Percentiles rank a stretch among this genome's conserved stretches.
phyloP scores from a whole-genome alignment of 30 jellyfish, hydroid and myxozoan species.

The Euphysa ruthae region DNA sequence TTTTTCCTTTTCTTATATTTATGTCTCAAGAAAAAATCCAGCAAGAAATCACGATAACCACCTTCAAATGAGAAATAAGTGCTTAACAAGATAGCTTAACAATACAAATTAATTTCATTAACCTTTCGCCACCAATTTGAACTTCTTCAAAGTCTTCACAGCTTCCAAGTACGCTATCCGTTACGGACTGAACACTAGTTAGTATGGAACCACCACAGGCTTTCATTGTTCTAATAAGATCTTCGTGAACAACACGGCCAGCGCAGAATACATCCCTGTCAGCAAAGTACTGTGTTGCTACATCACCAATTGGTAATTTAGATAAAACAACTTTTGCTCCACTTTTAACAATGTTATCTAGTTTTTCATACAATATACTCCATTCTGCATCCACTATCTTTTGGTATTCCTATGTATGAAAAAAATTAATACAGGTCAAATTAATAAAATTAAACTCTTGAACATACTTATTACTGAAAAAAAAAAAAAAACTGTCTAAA shows the following conservation, averaged over 20 bases:
- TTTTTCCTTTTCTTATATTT: too few species aligned
- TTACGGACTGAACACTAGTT: conserved; percentile 63
- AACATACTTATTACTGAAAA: too few species aligned
- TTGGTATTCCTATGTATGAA: conserved; percentile 74
- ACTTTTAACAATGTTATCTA: conserved; percentile 83
- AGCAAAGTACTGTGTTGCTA: conserved; percentile 98
- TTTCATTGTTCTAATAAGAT: conserved; percentile 82
- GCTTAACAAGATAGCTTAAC: too few species aligned
- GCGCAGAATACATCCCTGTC: conserved; percentile 97
- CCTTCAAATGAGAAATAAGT: too few species aligned
- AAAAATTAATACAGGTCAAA: not conserved
- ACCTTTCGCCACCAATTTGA: conserved; percentile 99
- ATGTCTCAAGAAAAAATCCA: too few species aligned
- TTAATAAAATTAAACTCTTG: too few species aligned
- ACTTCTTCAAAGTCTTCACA: conserved; percentile 96
- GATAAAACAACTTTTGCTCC: conserved; percentile 99
- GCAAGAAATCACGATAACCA: too few species aligned
- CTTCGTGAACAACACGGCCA: conserved; percentile 93
- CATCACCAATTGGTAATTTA: conserved; percentile 97
- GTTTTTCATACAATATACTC: conserved; percentile 84
- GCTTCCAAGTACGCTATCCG: conserved; percentile 68
- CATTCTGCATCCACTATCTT: conserved; percentile 98
- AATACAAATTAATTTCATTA: not conserved
- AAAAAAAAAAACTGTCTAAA: too few species aligned
- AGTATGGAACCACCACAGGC: conserved; percentile 99